These are phyloP conservation scores for Malurus splendens DNA, from an alignment of 2,797 vertebrate genomes.

Conservation along the genomic window DNA sequence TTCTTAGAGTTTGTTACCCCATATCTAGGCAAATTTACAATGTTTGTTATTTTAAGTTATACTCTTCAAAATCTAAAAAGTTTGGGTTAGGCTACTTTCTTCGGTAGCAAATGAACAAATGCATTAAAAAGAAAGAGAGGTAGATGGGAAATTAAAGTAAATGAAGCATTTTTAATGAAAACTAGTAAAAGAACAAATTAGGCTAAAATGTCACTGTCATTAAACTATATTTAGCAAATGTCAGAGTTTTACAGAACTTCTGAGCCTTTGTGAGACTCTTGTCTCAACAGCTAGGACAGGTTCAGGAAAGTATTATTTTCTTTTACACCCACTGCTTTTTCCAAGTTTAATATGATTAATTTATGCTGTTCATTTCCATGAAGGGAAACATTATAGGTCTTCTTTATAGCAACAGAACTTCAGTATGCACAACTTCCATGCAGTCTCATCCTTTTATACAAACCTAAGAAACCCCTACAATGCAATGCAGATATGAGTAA, in stretches of 20 bases:
- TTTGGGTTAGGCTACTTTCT: not conserved
- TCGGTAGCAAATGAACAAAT: slow-evolving; percentile 40
- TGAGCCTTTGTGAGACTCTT: not conserved
- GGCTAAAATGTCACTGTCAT: slow-evolving; percentile 64
- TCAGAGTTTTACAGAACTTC: slow-evolving; percentile 22
- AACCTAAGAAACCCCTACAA: not conserved
- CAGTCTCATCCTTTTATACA: not conserved
- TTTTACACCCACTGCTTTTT: not conserved
- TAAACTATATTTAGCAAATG: slow-evolving; percentile 64
- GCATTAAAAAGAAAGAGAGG: slow-evolving; percentile 33
- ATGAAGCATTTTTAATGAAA: slow-evolving; percentile 61
- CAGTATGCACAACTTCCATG: not conserved
- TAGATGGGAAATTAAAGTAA: slow-evolving; percentile 44
- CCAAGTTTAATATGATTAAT: not conserved
- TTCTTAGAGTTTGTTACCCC: slow-evolving; percentile 23
- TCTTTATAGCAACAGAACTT: not conserved
- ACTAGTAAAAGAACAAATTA: slow-evolving; percentile 59
- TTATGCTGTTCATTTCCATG: not conserved
- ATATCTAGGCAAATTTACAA: slow-evolving; percentile 1
- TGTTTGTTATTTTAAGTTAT: slow-evolving; percentile 24
- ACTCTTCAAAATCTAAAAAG: not conserved
- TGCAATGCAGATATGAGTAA: not conserved
- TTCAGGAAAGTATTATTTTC: not conserved
- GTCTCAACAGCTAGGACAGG: not conserved
- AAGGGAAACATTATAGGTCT: not conserved